Evolutionary conservation across 2,113 vertebrate species (phyloP).

Genomic region (Calonectris borealis): DNA sequence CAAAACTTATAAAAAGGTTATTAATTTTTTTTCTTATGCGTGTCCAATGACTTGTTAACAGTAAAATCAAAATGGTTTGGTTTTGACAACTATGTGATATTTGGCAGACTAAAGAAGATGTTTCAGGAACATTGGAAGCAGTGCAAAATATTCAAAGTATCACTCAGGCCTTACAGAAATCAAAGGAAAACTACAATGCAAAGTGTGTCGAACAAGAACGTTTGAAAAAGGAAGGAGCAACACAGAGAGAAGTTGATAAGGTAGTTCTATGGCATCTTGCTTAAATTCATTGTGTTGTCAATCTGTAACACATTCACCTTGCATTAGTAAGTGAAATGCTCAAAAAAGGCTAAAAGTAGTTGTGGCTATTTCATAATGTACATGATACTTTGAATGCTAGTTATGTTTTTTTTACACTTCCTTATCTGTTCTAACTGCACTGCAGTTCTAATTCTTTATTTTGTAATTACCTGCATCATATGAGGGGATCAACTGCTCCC

Average conservation of each 20-base stretch:
- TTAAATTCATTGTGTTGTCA: neutral
- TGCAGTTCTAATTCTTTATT: neutral
- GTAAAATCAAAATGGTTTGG: neutral
- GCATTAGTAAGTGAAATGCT: neutral
- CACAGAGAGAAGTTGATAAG: constrained; percentile 93
- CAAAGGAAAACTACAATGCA: constrained; percentile 91
- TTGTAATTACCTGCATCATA: neutral
- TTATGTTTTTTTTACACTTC: neutral
- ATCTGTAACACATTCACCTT: neutral
- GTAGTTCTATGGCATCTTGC: constrained; percentile 62
- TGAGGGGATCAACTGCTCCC: no score
- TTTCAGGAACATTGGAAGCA: constrained; percentile 92
- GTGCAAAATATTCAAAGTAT: constrained; percentile 92
- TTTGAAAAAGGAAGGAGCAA: constrained; percentile 92
- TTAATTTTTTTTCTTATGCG: neutral
- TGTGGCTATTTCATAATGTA: neutral
- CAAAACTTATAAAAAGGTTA: constrained; percentile 93
- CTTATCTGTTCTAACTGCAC: neutral
- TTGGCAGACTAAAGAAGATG: constrained; percentile 92
- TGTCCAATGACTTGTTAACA: neutral
- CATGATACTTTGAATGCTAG: neutral
- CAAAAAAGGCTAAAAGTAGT: neutral
- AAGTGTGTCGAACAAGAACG: constrained; percentile 91
- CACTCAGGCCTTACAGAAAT: constrained; percentile 90
- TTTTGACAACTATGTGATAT: constrained; percentile 58